These are phyloP conservation scores for Phymatocera aterrima DNA, from an alignment of 2,888 invertebrate genomes.

Conservation along the genomic window DNA sequence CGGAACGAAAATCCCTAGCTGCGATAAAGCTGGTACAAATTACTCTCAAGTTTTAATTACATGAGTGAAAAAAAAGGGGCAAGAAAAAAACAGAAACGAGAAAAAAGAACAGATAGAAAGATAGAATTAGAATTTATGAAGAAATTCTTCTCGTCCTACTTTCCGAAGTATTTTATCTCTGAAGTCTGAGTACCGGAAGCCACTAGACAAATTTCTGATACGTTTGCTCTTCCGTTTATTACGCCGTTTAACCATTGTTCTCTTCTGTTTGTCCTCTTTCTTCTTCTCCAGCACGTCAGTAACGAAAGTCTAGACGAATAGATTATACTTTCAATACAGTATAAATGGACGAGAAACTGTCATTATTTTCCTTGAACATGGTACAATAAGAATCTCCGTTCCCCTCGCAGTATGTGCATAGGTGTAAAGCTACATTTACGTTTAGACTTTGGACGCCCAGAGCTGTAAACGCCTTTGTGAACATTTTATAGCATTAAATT, in stretches of 20 bases:
- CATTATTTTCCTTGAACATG: background rate
- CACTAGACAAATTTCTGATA: background rate
- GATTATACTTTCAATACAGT: background rate
- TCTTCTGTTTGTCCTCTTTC: background rate
- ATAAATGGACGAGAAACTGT: background rate
- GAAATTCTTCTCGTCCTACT: background rate
- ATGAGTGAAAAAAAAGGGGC: background rate
- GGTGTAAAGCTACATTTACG: background rate
- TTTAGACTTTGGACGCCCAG: background rate
- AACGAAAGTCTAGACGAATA: background rate
- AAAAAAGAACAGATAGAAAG: background rate
- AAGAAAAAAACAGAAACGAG: background rate
- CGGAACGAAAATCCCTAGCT: slow-evolving; percentile 25
- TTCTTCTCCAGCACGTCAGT: background rate
- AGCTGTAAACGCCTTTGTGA: slow-evolving; percentile 36
- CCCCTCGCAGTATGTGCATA: background rate
- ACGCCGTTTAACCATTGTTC: background rate
- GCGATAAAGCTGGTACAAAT: slow-evolving; percentile 26
- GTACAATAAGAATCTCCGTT: background rate
- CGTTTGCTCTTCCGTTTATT: background rate
- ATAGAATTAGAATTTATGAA: background rate
- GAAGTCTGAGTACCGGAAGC: background rate
- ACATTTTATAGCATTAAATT: slow-evolving; percentile 23
- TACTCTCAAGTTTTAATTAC: slow-evolving; percentile 34
- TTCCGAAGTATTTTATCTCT: background rate